These are phyloP conservation scores for Enhydra lutris DNA, from an alignment of 2,113 vertebrate species.

Conservation along the genomic window DNA sequence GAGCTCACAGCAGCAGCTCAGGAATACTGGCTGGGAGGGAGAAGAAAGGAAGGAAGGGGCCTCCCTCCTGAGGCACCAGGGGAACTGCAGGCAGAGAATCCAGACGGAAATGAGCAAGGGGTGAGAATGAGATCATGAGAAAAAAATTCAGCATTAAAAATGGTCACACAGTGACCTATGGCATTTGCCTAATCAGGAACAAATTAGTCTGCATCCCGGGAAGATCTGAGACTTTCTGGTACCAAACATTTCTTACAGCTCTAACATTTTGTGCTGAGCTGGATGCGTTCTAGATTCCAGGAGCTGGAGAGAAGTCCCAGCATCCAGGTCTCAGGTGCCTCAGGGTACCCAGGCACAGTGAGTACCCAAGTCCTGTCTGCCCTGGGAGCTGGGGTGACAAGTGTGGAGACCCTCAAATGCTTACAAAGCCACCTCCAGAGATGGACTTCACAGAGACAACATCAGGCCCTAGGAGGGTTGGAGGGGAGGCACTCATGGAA, in stretches of 20 bases:
- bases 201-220: not conserved
- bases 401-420: not conserved
- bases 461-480: not conserved
- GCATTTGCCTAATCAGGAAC: not conserved
- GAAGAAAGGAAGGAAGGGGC: not conserved
- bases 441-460: not conserved
- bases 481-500: not conserved
- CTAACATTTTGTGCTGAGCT: not conserved
- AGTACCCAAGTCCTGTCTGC: not conserved
- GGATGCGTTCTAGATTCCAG: not conserved
- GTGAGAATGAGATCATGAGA: not conserved
- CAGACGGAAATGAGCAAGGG: not conserved
- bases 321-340: not conserved
- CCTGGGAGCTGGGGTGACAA: not conserved
- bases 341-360: not conserved
- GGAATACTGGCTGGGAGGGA: not conserved
- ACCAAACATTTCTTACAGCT: rapidly evolving
- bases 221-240: not conserved
- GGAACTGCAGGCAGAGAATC: not conserved
- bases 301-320: not conserved
- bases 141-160: not conserved
- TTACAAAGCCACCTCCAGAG: not conserved
- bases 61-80: not conserved
- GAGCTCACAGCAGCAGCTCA: not conserved
- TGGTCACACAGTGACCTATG: not conserved